Base-by-base conservation (phyloP, 2,797 vertebrate genomes). In the Sciurus vulgaris region DNA sequence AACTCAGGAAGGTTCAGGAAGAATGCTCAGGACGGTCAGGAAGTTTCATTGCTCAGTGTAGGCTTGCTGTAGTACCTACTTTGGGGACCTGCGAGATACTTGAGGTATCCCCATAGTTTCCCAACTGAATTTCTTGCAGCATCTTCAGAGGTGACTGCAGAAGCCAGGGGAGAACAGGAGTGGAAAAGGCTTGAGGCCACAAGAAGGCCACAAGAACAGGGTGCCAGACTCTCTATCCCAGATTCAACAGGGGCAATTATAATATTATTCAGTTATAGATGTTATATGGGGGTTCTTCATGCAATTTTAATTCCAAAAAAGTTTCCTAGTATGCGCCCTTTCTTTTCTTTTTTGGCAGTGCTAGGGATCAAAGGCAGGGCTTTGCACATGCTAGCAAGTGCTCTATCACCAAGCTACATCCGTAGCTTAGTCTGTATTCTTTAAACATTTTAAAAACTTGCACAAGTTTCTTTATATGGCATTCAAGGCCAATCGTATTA, bases 371-470 rank as follows among this genome's bases (percentile, higher is more conserved):
- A 79, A 49, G n/a, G n/a, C 65, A 67, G 30, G 65, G 2, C 65
- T 6, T n/a, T n/a, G 22, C 35, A 15, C 65, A 70, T 54, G 13
- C 88, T 44, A 33, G 61, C 74, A 78, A 89, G 63, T 17, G 28
- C 35, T 51, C 33, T 38, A 38, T 63, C 51, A 41, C 26, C 30
- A 18, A 33, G 51, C 88, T 41, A 5, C 0, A 56, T 4, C n/a
- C 22, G 18, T 38, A 35, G 4, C 24, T 72, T 61, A 18, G 54
- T 59, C 33, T 83, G 49, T 67, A 85, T 28, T 67, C 28, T 54
- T 44, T 54, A 28, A 76, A 56, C 59, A 85, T 54, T 76, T 88
- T 69, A 38, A 78, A 91, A 91, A 33, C 28, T 84, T 38, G 9
- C 11, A 26, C 18, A 59, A 33, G 17, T 86, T 82, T 86, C 51